Evolutionary conservation across 2,888 invertebrate species (phyloP), one percentile per base, ranked within the genome.

Genomic region (Tortrix viridana): DNA sequence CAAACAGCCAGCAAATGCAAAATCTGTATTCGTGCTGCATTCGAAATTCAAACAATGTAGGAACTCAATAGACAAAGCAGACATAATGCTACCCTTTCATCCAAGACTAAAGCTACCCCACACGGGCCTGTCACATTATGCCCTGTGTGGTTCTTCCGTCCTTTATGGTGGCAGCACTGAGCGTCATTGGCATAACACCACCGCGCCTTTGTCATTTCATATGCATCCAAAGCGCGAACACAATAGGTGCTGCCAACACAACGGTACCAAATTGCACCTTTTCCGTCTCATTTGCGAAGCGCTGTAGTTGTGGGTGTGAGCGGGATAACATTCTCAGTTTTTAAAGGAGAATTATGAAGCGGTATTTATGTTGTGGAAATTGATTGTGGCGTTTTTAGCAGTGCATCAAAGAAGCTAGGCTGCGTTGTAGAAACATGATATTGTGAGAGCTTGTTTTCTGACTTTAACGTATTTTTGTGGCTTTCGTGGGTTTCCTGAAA

Each of bases 121-220:
- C 50, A 37, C 50, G 26, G 26, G 50, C 38, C 49, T 49, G 61
- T 62, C 61, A 62, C 61, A 62, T 62, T 62, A 62, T 26, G 18
- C 44, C 43, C 55, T 59, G 41, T 59, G 58, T 47, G 55, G 55
- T 58, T 19, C 58, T 43, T 46, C 44, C 56, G 37, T 61, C 55
- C 52, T 52, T n/a, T 50, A 54, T 57, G 12, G 41, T 56, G 56
- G 37, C 19, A 49, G 22, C 60, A 48, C 54, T 32, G 48, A 53
- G 26, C 48, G 23, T 44, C 37, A 23, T 41, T 62, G 58, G 43
- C 58, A 50, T 58, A 58, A 43, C 54, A 55, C 54, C 23, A 37
- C 32, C 54, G 60, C 26, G 16, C 60, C 61, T 62, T 62, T 62
- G 61, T 62, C 61, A 62, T 61, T 55, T 41, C 32, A 14, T 49